A percentile compares a stretch with the other conserved stretches of the same genome.
phyloP scores from a whole-genome alignment of 1,140 invertebrate genomes.

The Zaprionus ghesquierei region DNA sequence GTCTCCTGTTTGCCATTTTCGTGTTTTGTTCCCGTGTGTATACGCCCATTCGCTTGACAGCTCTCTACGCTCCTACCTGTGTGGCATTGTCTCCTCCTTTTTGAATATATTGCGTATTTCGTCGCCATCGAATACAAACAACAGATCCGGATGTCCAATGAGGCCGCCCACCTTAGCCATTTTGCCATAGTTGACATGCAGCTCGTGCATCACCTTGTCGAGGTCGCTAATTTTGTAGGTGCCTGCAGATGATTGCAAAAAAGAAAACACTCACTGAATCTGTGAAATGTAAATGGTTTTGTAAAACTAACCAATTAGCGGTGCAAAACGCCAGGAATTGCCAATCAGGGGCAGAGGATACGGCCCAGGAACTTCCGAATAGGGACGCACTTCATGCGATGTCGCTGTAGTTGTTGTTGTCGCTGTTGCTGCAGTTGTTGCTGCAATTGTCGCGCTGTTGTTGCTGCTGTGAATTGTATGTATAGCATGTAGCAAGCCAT shows the following conservation, averaged over 20 bases:
- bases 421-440: constrained; percentile 10
- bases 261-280: neutral
- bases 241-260: constrained; percentile 83
- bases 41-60: too few relatives aligned
- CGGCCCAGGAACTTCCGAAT: constrained; percentile 89
- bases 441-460: constrained; percentile 9
- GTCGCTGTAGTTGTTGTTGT: constrained; percentile 36
- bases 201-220: constrained; percentile 88
- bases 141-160: constrained; percentile 90
- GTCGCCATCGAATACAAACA: constrained; percentile 90
- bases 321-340: constrained; percentile 91
- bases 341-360: constrained; percentile 89
- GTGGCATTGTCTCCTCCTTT: constrained; percentile 89
- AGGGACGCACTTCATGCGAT: constrained; percentile 83
- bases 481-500: neutral
- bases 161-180: constrained; percentile 89
- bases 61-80: too few relatives aligned
- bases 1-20: neutral
- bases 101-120: constrained; percentile 90
- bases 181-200: constrained; percentile 87
- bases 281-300: neutral
- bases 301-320: constrained; percentile 85
- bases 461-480: constrained; percentile 23
- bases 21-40: neutral
- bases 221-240: constrained; percentile 89